phyloP scores from a whole-genome alignment of 2,113 vertebrate species.

The Onychorhynchus coronatus region DNA sequence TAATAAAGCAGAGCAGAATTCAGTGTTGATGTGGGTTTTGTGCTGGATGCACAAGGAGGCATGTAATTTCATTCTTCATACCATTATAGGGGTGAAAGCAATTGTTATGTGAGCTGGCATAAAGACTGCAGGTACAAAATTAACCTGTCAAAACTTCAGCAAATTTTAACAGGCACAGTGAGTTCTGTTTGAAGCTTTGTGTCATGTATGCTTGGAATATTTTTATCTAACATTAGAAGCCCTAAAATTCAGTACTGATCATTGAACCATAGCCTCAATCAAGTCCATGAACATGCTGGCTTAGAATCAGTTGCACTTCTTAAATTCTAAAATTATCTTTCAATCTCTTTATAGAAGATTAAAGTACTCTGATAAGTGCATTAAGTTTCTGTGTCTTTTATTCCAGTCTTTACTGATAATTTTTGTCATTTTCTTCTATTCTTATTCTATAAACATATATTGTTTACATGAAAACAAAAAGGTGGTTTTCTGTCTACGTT shows the following conservation, averaged over 20 bases:
- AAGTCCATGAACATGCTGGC: not conserved
- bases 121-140: slow-evolving; percentile 17
- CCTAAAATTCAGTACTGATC: not conserved
- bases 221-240: not conserved
- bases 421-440: not conserved
- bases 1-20: not conserved
- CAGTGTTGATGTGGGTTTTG: not conserved
- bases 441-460: not conserved
- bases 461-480: not conserved
- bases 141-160: not conserved
- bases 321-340: not conserved
- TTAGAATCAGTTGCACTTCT: not conserved
- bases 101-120: not conserved
- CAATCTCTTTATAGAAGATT: not conserved
- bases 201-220: not conserved
- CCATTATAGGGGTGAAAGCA: not conserved
- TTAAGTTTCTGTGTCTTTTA: not conserved
- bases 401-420: not conserved
- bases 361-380: not conserved
- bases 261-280: not conserved
- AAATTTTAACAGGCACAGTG: not conserved
- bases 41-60: not conserved
- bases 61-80: not conserved
- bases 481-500: not conserved
- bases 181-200: not conserved